Percentiles rank a stretch among this genome's conserved stretches.
Evolutionary conservation across 2,888 invertebrate genomes (phyloP).

Genomic region (Agonopterix heracliana): DNA sequence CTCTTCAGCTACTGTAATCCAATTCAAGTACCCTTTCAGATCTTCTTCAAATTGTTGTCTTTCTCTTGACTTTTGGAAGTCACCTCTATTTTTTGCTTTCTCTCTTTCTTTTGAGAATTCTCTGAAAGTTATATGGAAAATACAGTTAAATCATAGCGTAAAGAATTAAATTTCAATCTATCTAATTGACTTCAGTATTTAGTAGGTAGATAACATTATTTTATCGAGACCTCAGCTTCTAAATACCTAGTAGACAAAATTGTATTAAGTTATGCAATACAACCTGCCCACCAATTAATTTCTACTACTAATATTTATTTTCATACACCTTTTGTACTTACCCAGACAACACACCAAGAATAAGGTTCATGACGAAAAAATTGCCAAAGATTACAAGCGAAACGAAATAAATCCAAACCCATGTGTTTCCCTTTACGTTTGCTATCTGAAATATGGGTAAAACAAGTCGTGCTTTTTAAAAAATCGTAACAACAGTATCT

Average conservation of each 20-base stretch:
- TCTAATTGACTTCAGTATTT: too few relatives aligned
- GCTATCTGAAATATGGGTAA: conserved; percentile 83
- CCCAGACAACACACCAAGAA: conserved; percentile 99
- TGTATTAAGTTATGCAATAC: too few relatives aligned
- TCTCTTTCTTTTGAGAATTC: conserved; percentile 99
- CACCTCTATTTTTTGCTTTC: conserved; percentile 98
- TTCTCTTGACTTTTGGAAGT: conserved; percentile 98
- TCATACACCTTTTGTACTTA: conserved; percentile 54
- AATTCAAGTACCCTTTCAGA: conserved; percentile 96
- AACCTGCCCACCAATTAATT: too few relatives aligned
- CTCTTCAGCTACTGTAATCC: conserved; percentile 99
- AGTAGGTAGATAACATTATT: too few relatives aligned
- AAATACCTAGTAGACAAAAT: too few relatives aligned
- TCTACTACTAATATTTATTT: too few relatives aligned
- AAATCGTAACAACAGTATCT: neutral
- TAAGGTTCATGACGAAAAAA: conserved; percentile 99
- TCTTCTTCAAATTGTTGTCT: conserved; percentile 99
- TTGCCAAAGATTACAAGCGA: conserved; percentile 99
- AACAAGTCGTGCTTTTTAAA: neutral
- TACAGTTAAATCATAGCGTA: too few relatives aligned
- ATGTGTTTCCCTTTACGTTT: conserved; percentile 94
- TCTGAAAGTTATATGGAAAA: conserved; percentile 64
- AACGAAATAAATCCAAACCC: conserved; percentile 99
- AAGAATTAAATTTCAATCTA: too few relatives aligned
- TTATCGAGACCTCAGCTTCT: too few relatives aligned